Evolutionary conservation across 2,888 invertebrate species (phyloP), one percentile per base, ranked within the genome.

Genomic region (Euphydryas editha): DNA sequence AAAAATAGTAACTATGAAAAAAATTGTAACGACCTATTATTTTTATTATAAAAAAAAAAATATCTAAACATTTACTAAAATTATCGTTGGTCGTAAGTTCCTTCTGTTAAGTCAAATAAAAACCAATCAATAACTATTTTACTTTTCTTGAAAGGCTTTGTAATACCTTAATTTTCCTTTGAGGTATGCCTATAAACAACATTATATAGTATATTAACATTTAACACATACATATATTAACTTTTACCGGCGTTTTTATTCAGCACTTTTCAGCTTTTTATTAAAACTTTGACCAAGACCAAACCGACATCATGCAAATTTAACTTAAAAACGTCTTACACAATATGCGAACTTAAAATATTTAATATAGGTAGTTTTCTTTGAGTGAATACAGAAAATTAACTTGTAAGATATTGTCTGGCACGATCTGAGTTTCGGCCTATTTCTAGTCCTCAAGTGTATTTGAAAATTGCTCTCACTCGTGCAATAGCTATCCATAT

Each of bases 381-480:
- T 4, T 36, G 18, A 47, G 21, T 20, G 55, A 36, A 55, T 36
- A 55, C 30, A 55, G 55, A 55, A 55, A 55, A 55, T 36, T 55
- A 17, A 55, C 36, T 55, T 55, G 55, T 55, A n/a, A 55, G 30
- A 55, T 55, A 55, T 55, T 55, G 55, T 55, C 55, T 55, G 8
- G 55, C 55, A 30, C 36, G 7, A 5, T 36, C 36, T 36, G 55
- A 36, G 30, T 24, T 47, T 47, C 13, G 47, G 47, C 47, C 47
- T 47, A 18, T 55, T 30, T 55, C 36, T 36, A 55, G 36, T 30
- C 11, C 55, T 55, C 55, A 30, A 36, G 55, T 36, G 55, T 55
- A 55, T 47, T 47, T 13, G 47, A 47, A 20, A 47, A 47, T 47
- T 47, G 47, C 20, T 47, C 20, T 11, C 18, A 47, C 47, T 47